These are phyloP conservation scores for Vulpes vulpes DNA, from an alignment of 2,113 vertebrate genomes.

Conservation along the genomic window DNA sequence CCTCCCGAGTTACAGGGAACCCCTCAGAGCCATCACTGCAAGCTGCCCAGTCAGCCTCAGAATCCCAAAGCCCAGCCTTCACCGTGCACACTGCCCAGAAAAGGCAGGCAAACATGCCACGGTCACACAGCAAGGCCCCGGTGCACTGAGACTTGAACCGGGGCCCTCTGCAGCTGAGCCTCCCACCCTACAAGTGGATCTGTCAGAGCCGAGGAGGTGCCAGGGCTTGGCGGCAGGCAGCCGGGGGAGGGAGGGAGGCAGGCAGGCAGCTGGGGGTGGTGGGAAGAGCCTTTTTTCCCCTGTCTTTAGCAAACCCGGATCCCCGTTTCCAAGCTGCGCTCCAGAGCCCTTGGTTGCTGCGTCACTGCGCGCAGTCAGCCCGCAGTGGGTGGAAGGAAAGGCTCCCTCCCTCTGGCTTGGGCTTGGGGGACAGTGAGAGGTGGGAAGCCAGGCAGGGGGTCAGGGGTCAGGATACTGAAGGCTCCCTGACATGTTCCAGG, in stretches of 20 bases:
- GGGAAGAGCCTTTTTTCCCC: constrained; percentile 73
- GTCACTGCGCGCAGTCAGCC: constrained; percentile 10
- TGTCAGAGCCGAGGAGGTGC: constrained; percentile 29
- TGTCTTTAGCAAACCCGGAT: constrained; percentile 48
- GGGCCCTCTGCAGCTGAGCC: background rate
- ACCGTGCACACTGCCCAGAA: background rate
- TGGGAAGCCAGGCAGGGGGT: background rate
- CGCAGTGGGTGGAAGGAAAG: background rate
- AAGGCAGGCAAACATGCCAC: background rate
- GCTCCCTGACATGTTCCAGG: background rate
- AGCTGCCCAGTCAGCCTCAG: background rate
- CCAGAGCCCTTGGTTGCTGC: background rate
- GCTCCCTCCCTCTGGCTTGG: background rate
- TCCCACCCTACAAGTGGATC: constrained; percentile 7
- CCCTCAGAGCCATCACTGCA: background rate
- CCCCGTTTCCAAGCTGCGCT: constrained; percentile 63
- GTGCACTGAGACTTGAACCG: background rate
- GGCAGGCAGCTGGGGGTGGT: constrained; percentile 76
- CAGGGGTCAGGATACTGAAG: background rate
- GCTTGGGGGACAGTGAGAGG: background rate
- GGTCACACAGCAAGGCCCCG: background rate
- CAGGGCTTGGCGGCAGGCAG: constrained; percentile 58
- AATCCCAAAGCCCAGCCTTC: background rate
- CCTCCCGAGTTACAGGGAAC: background rate
- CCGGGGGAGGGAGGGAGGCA: constrained; percentile 59